Evolutionary conservation across 1,140 invertebrate genomes (phyloP).

Genomic region (Hesperophylax magnus): DNA sequence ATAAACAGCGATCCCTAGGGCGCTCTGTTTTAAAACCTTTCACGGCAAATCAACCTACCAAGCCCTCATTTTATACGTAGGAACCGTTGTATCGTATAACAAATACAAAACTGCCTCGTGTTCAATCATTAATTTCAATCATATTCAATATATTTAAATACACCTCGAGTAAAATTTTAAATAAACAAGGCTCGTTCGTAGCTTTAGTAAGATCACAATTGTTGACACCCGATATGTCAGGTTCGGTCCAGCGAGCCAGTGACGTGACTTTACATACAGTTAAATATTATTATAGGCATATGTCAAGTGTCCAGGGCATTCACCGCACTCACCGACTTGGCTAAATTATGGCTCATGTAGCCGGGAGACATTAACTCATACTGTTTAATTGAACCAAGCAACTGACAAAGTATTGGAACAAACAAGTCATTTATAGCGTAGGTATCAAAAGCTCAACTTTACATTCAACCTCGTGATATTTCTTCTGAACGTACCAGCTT

Average conservation of each 20-base stretch:
- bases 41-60: too few relatives aligned
- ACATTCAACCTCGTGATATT: not conserved
- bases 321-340: not conserved
- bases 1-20: too few relatives aligned
- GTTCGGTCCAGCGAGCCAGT: not conserved
- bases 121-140: too few relatives aligned
- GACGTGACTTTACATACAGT: conserved; percentile 12
- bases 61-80: too few relatives aligned
- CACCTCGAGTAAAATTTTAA: too few relatives aligned
- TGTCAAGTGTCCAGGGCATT: not conserved
- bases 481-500: too few relatives aligned
- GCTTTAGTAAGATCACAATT: not conserved
- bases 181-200: too few relatives aligned
- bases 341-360: not conserved
- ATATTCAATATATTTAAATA: too few relatives aligned
- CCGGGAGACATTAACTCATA: conserved; percentile 24
- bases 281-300: not conserved
- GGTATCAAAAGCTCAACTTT: conserved; percentile 4
- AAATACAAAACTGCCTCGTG: too few relatives aligned
- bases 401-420: conserved; percentile 24
- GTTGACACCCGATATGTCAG: conserved; percentile 13
- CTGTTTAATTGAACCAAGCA: conserved; percentile 9
- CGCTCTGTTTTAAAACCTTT: too few relatives aligned
- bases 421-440: not conserved
- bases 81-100: too few relatives aligned